Base-by-base conservation (phyloP, 1,140 invertebrate species). In the Diorhabda carinulata region DNA sequence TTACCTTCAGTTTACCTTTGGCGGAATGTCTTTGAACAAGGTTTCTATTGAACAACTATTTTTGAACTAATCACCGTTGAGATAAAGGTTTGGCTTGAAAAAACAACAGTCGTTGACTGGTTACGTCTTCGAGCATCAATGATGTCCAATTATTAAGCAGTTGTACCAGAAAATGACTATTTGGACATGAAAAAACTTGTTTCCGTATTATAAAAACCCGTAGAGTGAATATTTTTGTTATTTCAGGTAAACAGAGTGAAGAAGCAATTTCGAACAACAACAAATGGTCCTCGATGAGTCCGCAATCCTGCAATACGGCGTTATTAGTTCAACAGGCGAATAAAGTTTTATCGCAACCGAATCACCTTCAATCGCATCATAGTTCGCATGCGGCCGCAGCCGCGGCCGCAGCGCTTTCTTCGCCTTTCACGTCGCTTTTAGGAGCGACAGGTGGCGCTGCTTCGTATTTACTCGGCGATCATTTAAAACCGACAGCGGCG, bases 201-300 rank as follows among this genome's bases (percentile, higher is more conserved):
- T 25, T 25, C 25, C 2, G 25, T 25, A 25, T 25, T 25, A n/a
- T 56, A 56, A 56, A 7, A 56, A n/a, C 52, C 52, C 25, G 6
- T 25, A 25, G 59, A 10, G 2, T 8, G 61, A 44, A 57, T 44
- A 60, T 63, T 62, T 72, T 60, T 69, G 73, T 64, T 72, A 67
- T 79, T 81, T 52, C 76, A 83, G 82, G 79, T 65, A 82, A 82
- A 77, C 74, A 82, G 45, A 75, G 77, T 3, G 81, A 82, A 57
- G 81, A 82, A 60, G 57, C 71, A 8, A 67, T 79, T 9, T 78
- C 79, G 44, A 83, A 82, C 75, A 82, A 82, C 74, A 82, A 82
- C 72, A 82, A 82, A 73, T 81, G 81, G 81, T 72, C 72, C 6
- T 73, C 79, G 43, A 80, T 78, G 79, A 79, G 78, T 71, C 78